Evolutionary conservation across 1,140 invertebrate genomes (phyloP).

Genomic region (Drosophila athabasca): DNA sequence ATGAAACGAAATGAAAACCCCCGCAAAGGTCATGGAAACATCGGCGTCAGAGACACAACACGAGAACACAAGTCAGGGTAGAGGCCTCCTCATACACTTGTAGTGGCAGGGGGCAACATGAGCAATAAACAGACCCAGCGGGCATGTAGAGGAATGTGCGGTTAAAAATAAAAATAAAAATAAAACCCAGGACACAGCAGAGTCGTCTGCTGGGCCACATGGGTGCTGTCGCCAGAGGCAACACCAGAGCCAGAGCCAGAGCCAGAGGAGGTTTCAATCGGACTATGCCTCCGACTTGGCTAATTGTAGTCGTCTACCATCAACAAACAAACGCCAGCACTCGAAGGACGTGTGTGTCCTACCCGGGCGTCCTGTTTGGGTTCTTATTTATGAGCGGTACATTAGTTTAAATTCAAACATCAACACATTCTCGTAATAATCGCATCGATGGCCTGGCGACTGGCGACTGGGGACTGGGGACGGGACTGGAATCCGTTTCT

Average conservation of each 20-base stretch:
- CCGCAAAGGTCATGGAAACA: conserved; percentile 80
- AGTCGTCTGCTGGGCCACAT: conserved; percentile 56
- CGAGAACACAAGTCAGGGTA: conserved; percentile 33
- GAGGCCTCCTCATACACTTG: not conserved
- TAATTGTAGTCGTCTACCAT: conserved; percentile 55
- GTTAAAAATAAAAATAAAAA: conserved; percentile 71
- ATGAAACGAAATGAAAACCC: conserved; percentile 63
- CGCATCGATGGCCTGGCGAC: conserved; percentile 1
- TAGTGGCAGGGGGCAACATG: conserved; percentile 10
- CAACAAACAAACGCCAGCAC: conserved; percentile 27
- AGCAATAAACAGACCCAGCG: conserved; percentile 56
- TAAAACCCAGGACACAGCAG: conserved; percentile 17
- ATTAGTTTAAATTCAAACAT: conserved; percentile 79
- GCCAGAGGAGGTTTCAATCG: conserved; percentile 15
- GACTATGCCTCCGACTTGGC: conserved; percentile 28
- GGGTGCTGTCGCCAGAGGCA: conserved; percentile 37
- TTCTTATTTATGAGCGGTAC: conserved; percentile 66
- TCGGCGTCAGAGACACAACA: conserved; percentile 51
- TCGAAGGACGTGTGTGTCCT: not conserved
- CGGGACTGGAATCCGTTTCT: conserved; percentile 27
- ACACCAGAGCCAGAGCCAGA: conserved; percentile 1
- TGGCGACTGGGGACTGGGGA: too few species aligned
- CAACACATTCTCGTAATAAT: conserved; percentile 60
- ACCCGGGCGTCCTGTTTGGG: conserved; percentile 34
- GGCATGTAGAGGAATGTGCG: conserved; percentile 71